A percentile compares a stretch with the other conserved stretches of the same genome.
Conservation (phyloP, 2,797 vertebrate genomes). For the Coranthus polyacanthus region DNA sequence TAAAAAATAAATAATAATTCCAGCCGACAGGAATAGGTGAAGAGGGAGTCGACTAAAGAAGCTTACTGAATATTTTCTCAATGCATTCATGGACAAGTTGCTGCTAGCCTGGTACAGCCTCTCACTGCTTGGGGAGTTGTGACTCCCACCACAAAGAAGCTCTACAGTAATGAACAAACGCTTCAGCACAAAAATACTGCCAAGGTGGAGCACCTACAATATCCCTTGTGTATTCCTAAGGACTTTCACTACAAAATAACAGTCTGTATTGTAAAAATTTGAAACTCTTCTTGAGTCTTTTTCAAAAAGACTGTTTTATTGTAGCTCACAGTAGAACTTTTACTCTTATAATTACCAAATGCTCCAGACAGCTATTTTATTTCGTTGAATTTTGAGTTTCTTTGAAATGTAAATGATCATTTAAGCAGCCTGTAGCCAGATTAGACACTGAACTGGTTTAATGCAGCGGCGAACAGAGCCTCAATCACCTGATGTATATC, state of each 20-base stretch:
- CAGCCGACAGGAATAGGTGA: neutral
- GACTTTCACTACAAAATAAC: neutral
- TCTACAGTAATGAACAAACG: conserved; percentile 10
- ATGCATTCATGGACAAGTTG: conserved; percentile 68
- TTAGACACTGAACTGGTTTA: conserved; percentile 40
- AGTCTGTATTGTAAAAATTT: neutral
- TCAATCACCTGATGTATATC: conserved; percentile 66
- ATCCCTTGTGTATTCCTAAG: neutral
- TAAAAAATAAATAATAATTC: no score
- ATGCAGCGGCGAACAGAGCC: conserved; percentile 56
- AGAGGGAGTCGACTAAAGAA: conserved; percentile 4
- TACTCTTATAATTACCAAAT: neutral
- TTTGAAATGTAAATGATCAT: conserved; percentile 47
- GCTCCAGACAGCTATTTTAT: neutral
- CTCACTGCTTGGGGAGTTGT: conserved; percentile 41
- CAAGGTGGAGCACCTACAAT: neutral
- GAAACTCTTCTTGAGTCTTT: neutral
- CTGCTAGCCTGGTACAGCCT: conserved; percentile 57
- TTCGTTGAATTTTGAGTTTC: conserved; percentile 1
- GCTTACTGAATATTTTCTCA: conserved; percentile 25
- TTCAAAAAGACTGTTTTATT: neutral
- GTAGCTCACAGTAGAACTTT: neutral
- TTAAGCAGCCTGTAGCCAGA: conserved; percentile 27
- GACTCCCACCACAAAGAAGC: conserved; percentile 40
- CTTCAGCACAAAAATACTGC: conserved; percentile 6